Conservation (phyloP, 2,113 vertebrate genomes). For the Tenebrosternarchus preto region DNA sequence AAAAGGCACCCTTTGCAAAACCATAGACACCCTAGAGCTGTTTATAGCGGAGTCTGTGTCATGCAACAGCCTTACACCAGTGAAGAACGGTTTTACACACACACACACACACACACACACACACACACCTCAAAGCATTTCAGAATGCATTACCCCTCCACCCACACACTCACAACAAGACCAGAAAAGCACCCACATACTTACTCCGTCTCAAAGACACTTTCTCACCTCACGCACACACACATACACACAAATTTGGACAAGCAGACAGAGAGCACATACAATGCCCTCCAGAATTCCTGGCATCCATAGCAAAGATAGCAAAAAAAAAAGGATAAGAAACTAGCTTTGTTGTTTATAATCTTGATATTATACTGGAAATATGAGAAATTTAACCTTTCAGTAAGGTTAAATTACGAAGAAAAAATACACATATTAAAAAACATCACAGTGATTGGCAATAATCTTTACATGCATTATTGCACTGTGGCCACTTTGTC, state of each 20-base stretch:
- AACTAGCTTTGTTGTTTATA: too few species aligned
- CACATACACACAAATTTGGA: neutral
- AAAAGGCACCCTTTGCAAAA: neutral
- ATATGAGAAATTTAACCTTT: too few species aligned
- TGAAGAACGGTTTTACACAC: constrained; percentile 20
- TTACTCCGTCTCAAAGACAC: constrained; percentile 50
- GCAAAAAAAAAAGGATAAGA: too few species aligned
- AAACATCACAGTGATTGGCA: too few species aligned
- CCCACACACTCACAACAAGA: constrained; percentile 51
- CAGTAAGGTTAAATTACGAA: too few species aligned
- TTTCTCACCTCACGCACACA: constrained; percentile 35
- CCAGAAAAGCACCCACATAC: constrained; percentile 45
- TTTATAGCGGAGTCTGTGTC: neutral
- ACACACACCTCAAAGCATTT: constrained; percentile 27
- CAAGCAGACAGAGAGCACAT: too few species aligned
- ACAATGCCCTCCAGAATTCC: too few species aligned
- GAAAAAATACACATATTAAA: too few species aligned
- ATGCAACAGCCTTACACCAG: constrained; percentile 3
- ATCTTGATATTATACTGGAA: too few species aligned
- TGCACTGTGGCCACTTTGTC: too few species aligned
- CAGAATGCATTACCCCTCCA: constrained; percentile 51
- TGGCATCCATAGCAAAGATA: too few species aligned
- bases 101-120: constrained; percentile 32
- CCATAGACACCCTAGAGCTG: neutral
- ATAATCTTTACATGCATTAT: too few species aligned